These are phyloP conservation scores for Notodonta ziczac DNA, from an alignment of 2,888 invertebrate species.

Conservation along the genomic window DNA sequence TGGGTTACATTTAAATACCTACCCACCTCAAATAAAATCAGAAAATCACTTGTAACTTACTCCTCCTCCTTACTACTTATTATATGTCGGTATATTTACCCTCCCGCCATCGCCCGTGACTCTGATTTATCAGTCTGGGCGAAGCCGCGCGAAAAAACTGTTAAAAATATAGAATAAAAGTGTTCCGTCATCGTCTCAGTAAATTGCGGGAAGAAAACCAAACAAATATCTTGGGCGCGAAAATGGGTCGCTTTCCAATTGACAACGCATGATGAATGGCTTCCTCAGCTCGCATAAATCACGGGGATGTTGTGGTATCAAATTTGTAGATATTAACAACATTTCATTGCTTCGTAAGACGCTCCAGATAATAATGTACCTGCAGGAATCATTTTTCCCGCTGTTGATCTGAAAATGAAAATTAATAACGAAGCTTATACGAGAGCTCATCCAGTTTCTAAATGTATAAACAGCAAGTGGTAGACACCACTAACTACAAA, in stretches of 20 bases:
- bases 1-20: too few relatives aligned
- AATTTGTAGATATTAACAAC: slow-evolving; percentile 48
- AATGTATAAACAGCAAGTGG: too few relatives aligned
- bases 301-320: slow-evolving; percentile 58
- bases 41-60: too few relatives aligned
- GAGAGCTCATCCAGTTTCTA: too few relatives aligned
- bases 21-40: too few relatives aligned
- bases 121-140: neutral
- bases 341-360: slow-evolving; percentile 35
- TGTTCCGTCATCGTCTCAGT: slow-evolving; percentile 51
- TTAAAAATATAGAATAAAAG: slow-evolving; percentile 30
- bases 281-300: slow-evolving; percentile 66
- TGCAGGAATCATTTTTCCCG: neutral
- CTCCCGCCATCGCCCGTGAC: too few relatives aligned
- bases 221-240: slow-evolving; percentile 57
- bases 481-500: too few relatives aligned
- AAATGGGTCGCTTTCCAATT: slow-evolving; percentile 73
- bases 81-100: too few relatives aligned
- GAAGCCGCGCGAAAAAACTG: neutral
- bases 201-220: slow-evolving; percentile 59
- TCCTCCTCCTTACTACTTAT: too few relatives aligned
- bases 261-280: slow-evolving; percentile 72
- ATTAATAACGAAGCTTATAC: too few relatives aligned
- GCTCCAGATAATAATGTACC: slow-evolving; percentile 13
- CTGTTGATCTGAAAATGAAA: too few relatives aligned